These are phyloP conservation scores for Actinostola sp. DNA, from an alignment of 92 coral and sea anemone genomes.

Conservation along the genomic window DNA sequence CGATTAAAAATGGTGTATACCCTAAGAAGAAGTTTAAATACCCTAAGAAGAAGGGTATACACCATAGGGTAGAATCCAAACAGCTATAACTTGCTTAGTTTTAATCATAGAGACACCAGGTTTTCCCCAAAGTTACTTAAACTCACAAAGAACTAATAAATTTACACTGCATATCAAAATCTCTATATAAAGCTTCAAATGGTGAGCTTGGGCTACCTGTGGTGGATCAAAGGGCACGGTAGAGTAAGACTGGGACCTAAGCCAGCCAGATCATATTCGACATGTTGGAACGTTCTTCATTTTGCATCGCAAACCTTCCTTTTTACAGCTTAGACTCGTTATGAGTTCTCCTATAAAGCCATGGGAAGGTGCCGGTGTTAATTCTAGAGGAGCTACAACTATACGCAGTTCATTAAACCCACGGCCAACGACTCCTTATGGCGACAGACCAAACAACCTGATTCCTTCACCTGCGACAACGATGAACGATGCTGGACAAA, in stretches of 20 bases:
- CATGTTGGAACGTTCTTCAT: constrained; percentile 4
- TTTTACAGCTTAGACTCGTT: neutral
- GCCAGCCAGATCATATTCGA: neutral
- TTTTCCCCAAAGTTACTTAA: too few species aligned
- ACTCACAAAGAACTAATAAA: too few species aligned
- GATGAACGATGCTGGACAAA: constrained; percentile 29
- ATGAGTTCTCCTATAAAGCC: constrained; percentile 98
- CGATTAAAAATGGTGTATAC: too few species aligned
- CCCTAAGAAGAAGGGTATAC: too few species aligned
- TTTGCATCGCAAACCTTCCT: constrained; percentile 8
- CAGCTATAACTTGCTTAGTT: too few species aligned
- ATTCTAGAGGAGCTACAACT: constrained; percentile 63
- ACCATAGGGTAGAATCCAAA: too few species aligned
- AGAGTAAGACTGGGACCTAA: neutral
- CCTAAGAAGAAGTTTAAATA: too few species aligned
- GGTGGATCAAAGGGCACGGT: too few species aligned
- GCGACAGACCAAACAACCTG: constrained; percentile 46
- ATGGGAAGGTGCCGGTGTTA: constrained; percentile 88
- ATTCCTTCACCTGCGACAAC: constrained; percentile 12
- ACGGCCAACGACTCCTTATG: constrained; percentile 56
- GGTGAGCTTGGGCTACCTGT: too few species aligned
- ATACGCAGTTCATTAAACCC: constrained; percentile 66
- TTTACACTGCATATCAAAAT: too few species aligned
- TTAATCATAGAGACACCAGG: too few species aligned
- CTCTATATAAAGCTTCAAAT: too few species aligned